Conservation (phyloP, 2,888 invertebrate genomes). For the Cephus sareptanus region DNA sequence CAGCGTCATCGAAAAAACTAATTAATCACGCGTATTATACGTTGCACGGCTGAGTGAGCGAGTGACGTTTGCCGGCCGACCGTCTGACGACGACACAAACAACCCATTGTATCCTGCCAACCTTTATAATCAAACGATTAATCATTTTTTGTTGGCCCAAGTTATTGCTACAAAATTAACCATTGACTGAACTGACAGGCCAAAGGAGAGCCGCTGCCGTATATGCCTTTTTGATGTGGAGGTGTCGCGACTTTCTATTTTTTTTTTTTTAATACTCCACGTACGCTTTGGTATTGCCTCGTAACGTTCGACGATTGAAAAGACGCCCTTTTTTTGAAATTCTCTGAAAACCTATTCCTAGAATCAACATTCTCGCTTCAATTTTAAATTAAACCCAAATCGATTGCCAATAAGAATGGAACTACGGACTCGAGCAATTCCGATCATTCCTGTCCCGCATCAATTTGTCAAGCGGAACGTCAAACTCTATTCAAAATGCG, state of each 20-base stretch:
- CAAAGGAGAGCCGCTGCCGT: slow-evolving; percentile 9
- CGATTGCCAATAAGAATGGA: neutral
- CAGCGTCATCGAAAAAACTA: slow-evolving; percentile 32
- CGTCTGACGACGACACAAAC: slow-evolving; percentile 32
- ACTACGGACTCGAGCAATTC: neutral
- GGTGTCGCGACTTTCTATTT: neutral
- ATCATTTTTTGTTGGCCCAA: slow-evolving; percentile 29
- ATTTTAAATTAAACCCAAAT: neutral
- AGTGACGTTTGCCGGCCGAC: slow-evolving; percentile 24
- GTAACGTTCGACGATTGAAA: slow-evolving; percentile 5
- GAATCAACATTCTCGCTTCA: neutral
- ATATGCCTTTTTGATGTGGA: neutral
- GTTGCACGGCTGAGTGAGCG: slow-evolving; percentile 16
- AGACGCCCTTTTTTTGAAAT: neutral
- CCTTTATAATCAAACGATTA: slow-evolving; percentile 36
- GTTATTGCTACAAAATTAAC: slow-evolving; percentile 30
- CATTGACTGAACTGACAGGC: slow-evolving; percentile 20
- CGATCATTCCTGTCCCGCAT: neutral
- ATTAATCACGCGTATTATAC: slow-evolving; percentile 34
- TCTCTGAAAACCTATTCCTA: neutral
- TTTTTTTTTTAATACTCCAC: neutral
- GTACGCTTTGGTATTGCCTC: neutral
- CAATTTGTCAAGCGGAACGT: neutral
- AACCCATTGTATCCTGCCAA: slow-evolving; percentile 31
- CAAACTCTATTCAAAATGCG: neutral